Evolutionary conservation across 2,888 invertebrate species (phyloP), one percentile per base, ranked within the genome.

Genomic region (Schrankia costaestrigalis): DNA sequence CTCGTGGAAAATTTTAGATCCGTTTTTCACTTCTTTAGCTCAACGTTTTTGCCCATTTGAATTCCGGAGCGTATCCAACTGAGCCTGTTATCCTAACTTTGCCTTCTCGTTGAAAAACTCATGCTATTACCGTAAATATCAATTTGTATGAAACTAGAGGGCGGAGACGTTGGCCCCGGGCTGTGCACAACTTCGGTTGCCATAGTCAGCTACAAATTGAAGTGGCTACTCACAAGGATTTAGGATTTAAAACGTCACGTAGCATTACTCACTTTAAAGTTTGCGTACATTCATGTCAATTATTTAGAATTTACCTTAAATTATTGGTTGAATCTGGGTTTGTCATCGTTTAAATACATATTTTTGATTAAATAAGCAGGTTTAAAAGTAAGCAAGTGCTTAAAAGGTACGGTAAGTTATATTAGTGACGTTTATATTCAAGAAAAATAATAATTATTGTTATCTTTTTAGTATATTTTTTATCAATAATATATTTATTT

Each of bases 81-180:
- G 72, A 76, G 82, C 78, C 78, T 74, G 78, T 81, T 82, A 82
- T 78, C 73, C 78, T 63, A 81, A 82, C 76, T 83, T 82, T 74
- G 71, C 72, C 69, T 71, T 74, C 69, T 63, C 74, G 77, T 70
- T 77, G 78, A 84, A 85, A 87, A 86, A 83, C 81, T 83, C 82
- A 48, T 56, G 78, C 84, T 80, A 83, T 87, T 83, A 86, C 78
- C 83, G 85, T 87, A 87, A 87, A 87, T 87, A 87, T 86, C 87
- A 86, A 87, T 87, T 87, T 85, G 82, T 81, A 83, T 84, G 82
- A 78, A 84, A 79, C 85, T 78, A 80, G 80, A 73, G 76, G 81
- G 82, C 69, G 80, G 78, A 68, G 70, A 66, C 64, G 63, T 40
- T 46, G 71, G 67, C 64, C 54, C 50, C 56, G 57, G 63, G 65